These are phyloP conservation scores for Lissocephala sabroskyi DNA, from an alignment of 2,888 invertebrate species.

Conservation along the genomic window DNA sequence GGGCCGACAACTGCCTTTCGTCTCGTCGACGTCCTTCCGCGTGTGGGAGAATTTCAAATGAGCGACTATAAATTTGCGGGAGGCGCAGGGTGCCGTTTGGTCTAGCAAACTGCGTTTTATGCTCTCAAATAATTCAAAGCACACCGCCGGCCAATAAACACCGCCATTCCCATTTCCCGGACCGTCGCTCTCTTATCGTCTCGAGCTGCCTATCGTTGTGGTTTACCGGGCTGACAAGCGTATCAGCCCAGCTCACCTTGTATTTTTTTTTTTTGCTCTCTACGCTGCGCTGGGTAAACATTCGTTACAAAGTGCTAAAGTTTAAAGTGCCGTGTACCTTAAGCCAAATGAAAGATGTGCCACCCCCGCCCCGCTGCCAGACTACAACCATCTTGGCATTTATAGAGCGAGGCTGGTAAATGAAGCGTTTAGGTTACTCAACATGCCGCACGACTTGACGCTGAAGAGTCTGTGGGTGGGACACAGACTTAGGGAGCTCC, in stretches of 20 bases:
- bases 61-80: conserved; percentile 27
- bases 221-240: not conserved
- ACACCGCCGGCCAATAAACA: not conserved
- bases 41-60: conserved; percentile 31
- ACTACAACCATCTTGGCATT: not conserved
- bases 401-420: not conserved
- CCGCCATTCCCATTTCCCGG: no score
- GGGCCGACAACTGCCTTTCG: not conserved
- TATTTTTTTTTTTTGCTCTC: not conserved
- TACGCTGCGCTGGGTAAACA: conserved; percentile 9
- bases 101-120: conserved; percentile 30
- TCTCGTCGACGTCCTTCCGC: not conserved
- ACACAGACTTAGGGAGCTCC: not conserved
- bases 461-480: not conserved
- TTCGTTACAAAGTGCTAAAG: conserved; percentile 32
- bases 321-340: conserved; percentile 27
- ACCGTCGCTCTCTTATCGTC: no score
- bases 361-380: conserved; percentile 1
- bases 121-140: conserved; percentile 31
- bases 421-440: conserved; percentile 1
- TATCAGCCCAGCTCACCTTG: no score
- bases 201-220: no score
- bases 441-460: not conserved
- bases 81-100: conserved; percentile 9
- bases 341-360: conserved; percentile 30